Base-by-base conservation (phyloP, 2,113 vertebrate genomes). In the Phaethornis superciliosus region DNA sequence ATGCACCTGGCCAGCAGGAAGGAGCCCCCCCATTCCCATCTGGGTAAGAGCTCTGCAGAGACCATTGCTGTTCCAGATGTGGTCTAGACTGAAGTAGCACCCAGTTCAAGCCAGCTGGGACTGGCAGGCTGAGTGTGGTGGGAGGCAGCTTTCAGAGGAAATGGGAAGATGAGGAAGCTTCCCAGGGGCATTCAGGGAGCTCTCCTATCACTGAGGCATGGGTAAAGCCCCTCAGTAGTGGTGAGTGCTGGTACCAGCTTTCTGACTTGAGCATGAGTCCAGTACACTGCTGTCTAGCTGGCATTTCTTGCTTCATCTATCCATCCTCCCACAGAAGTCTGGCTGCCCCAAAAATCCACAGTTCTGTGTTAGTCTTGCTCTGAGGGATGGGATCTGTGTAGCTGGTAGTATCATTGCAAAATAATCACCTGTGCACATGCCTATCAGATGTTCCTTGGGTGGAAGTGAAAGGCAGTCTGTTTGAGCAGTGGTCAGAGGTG, bases 1-100 rank as follows among this genome's bases (percentile, higher is more conserved):
- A 99, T 72, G 99, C 99, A 80, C 99, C 99, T 19, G 99, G 99
- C 85, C 99, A 99, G 88, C 99, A 99, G 95, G 99, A 99, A 96
- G 98, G 98, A 58, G 98, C 99, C 4, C 98, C 99, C 11, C 93
- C 98, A 10, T 99, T 99, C 89, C 99, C 99, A 7, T 96, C 98
- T 9, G 99, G 99, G 99, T 99, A 98, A 98, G 93, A 91, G 8
- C 65, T 76, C 40, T 47, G 35, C 19, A 55, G 80, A 79, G 13
- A 37, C 26, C 40, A 32, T 47, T 26, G 7, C 40, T 24, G 20
- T 72, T 76, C 37, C 56, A 60, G 22, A 21, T 7, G 17, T 30
- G 42, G 15, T 33, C 60, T 89, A 75, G 30, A 40, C 52, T 67
- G 81, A 81, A 33, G 42, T 1, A 55, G 56, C 32, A 40, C 28